phyloP scores from a whole-genome alignment of 2,888 invertebrate species.

The Oscheius sp. region DNA sequence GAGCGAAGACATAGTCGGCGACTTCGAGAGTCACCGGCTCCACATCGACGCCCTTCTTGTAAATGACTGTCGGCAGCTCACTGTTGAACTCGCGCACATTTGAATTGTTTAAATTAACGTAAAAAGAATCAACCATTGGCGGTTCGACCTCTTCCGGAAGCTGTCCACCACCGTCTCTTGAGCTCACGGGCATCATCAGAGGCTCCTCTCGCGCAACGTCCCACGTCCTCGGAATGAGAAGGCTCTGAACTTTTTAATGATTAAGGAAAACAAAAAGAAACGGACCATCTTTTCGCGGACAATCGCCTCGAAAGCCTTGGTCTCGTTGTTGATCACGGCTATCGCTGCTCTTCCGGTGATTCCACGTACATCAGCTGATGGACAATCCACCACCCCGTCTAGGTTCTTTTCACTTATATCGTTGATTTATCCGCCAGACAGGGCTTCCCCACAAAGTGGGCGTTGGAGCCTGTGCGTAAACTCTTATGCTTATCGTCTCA shows the following conservation, averaged over 20 bases:
- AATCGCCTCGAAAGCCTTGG: slow-evolving; percentile 90
- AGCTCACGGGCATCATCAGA: slow-evolving; percentile 51
- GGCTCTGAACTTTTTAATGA: slow-evolving; percentile 50
- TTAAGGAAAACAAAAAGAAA: slow-evolving; percentile 2
- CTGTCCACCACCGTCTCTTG: slow-evolving; percentile 45
- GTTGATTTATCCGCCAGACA: slow-evolving; percentile 13
- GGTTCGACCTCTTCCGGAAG: slow-evolving; percentile 75
- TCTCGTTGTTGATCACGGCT: slow-evolving; percentile 83
- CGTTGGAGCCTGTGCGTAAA: neutral
- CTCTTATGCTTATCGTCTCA: slow-evolving; percentile 3
- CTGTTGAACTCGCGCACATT: slow-evolving; percentile 95
- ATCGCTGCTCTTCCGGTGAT: slow-evolving; percentile 94
- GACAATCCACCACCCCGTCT: slow-evolving; percentile 74
- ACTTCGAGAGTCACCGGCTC: slow-evolving; percentile 75
- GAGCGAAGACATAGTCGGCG: slow-evolving; percentile 96
- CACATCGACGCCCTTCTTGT: slow-evolving; percentile 90
- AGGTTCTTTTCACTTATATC: neutral
- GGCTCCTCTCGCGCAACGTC: slow-evolving; percentile 66
- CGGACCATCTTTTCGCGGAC: slow-evolving; percentile 89
- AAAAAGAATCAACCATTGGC: slow-evolving; percentile 42
- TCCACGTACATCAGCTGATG: slow-evolving; percentile 90
- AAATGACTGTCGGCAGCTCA: slow-evolving; percentile 91
- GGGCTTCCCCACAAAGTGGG: neutral
- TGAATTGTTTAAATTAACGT: slow-evolving; percentile 50
- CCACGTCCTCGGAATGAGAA: slow-evolving; percentile 67